These are phyloP conservation scores for Myotis davidii DNA, from an alignment of 2,113 vertebrate species.

Conservation along the genomic window DNA sequence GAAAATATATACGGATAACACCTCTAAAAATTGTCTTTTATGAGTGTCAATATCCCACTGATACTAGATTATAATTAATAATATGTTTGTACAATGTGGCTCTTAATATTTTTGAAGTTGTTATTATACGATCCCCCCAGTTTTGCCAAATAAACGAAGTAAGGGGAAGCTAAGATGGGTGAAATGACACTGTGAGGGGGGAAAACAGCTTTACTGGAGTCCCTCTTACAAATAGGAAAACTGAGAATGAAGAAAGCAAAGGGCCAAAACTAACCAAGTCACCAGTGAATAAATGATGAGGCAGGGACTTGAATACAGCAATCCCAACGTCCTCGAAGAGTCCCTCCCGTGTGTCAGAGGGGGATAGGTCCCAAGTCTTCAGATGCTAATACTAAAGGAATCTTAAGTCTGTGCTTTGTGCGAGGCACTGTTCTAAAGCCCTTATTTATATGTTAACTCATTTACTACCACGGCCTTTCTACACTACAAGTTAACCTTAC, in stretches of 20 bases:
- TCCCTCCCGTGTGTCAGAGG: not conserved
- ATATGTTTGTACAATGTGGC: not conserved
- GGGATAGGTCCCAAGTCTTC: not conserved
- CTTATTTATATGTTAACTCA: slow-evolving; percentile 16
- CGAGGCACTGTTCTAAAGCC: not conserved
- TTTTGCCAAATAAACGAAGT: not conserved
- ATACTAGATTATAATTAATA: not conserved
- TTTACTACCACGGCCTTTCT: not conserved
- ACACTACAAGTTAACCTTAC: not conserved
- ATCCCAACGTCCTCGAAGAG: not conserved
- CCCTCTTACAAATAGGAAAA: not conserved
- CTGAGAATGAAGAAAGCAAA: not conserved
- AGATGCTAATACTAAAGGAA: not conserved
- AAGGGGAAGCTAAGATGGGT: not conserved
- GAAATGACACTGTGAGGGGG: not conserved
- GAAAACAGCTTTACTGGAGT: not conserved
- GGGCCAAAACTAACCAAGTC: not conserved
- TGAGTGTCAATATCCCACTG: not conserved
- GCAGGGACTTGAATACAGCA: not conserved
- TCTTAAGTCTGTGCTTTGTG: not conserved
- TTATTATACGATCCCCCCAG: not conserved
- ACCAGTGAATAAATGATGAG: not conserved
- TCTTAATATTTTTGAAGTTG: slow-evolving; percentile 51
- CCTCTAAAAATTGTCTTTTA: slow-evolving; percentile 7
- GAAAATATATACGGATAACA: not conserved